Conservation (phyloP, 1,140 invertebrate genomes). For the Pseudomyrmex pallidus region DNA sequence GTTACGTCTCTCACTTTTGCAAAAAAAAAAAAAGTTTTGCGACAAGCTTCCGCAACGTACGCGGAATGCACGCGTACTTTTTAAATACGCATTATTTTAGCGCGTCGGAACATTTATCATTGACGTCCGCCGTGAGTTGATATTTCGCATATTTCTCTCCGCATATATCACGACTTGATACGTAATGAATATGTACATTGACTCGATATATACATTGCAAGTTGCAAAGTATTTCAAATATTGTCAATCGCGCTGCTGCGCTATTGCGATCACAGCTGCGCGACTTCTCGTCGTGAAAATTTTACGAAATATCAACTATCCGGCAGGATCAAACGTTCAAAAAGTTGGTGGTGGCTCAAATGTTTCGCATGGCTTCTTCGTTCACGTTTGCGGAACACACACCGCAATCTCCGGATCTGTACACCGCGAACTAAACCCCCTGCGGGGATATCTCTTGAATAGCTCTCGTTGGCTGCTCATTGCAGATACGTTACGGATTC, state of each 20-base stretch:
- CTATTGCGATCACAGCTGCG: background rate
- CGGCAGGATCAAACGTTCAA: constrained; percentile 66
- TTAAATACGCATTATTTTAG: background rate
- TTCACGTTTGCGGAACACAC: background rate
- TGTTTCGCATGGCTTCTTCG: constrained; percentile 6
- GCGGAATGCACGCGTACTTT: background rate
- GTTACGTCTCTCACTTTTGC: background rate
- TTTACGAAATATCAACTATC: constrained; percentile 65
- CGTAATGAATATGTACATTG: background rate
- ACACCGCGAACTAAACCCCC: constrained; percentile 15
- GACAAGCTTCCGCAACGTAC: too few relatives aligned
- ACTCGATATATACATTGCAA: background rate
- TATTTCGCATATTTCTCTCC: background rate
- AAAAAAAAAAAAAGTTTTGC: too few relatives aligned
- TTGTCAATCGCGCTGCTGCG: constrained; percentile 7
- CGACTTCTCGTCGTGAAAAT: constrained; percentile 59
- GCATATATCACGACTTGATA: background rate
- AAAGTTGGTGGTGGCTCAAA: constrained; percentile 52
- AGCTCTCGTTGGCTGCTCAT: constrained; percentile 17
- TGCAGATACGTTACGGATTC: constrained; percentile 45
- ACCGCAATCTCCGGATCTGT: constrained; percentile 24
- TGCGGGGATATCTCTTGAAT: background rate
- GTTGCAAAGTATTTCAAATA: constrained; percentile 20
- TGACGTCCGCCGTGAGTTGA: background rate
- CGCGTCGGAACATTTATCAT: background rate